Conservation (phyloP, 1,140 invertebrate genomes). For the Anastrepha ludens region DNA sequence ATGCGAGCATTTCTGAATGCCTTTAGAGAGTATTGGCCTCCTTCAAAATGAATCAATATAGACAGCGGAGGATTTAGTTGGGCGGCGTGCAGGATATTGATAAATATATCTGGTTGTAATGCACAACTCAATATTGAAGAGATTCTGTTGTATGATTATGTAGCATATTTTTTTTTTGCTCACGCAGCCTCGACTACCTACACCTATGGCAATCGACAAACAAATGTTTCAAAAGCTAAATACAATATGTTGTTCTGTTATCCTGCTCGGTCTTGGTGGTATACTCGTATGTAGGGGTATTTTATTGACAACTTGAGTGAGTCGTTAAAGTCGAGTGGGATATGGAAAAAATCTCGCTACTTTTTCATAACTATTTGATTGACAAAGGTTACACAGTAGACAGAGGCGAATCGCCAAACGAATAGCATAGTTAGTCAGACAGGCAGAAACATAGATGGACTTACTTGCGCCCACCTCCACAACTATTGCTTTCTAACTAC, state of each 20-base stretch:
- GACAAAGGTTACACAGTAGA: neutral
- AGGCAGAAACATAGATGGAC: neutral
- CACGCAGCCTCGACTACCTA: neutral
- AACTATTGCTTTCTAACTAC: neutral
- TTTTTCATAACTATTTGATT: slow-evolving; percentile 43
- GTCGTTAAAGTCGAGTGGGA: neutral
- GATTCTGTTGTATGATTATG: slow-evolving; percentile 22
- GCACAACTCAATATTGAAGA: neutral
- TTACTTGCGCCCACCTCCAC: neutral
- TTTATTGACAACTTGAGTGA: slow-evolving; percentile 53
- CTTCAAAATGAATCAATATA: slow-evolving; percentile 49
- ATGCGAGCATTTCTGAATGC: neutral
- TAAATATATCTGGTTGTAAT: neutral
- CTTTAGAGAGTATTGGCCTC: slow-evolving; percentile 36
- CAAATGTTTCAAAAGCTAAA: slow-evolving; percentile 25
- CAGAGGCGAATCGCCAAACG: neutral
- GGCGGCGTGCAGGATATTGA: neutral
- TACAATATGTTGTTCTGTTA: slow-evolving; percentile 35
- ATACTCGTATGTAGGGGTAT: neutral
- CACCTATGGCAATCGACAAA: neutral
- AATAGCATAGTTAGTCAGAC: neutral
- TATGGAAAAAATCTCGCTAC: neutral
- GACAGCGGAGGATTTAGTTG: slow-evolving; percentile 26
- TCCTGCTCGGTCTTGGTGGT: neutral
- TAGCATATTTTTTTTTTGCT: slow-evolving; percentile 28